Conservation (phyloP, 1,140 invertebrate genomes). For the Drosophila sp. region DNA sequence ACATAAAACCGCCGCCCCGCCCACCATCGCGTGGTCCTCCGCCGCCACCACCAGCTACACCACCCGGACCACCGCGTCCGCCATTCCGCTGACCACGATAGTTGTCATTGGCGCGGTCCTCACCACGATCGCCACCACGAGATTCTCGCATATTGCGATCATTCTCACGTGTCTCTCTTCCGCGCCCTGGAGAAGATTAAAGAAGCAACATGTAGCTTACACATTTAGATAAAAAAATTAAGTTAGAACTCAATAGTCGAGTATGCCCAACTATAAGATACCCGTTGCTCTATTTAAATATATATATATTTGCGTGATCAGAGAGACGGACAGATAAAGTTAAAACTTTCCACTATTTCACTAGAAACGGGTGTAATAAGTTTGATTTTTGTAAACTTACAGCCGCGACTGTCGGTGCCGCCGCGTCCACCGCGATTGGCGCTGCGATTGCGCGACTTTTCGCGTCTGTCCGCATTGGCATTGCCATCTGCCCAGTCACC, state of each 20-base stretch:
- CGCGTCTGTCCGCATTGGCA: constrained; percentile 82
- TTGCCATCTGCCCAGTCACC: constrained; percentile 86
- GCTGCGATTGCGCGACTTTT: constrained; percentile 84
- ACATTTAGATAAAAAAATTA: too few species aligned
- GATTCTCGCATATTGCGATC: constrained; percentile 82
- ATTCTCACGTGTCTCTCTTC: constrained; percentile 83
- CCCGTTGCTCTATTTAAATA: too few species aligned
- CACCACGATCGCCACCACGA: constrained; percentile 86
- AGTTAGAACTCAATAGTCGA: too few species aligned
- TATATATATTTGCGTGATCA: too few species aligned
- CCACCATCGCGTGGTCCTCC: constrained; percentile 84
- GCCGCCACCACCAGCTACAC: constrained; percentile 83
- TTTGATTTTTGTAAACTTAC: constrained; percentile 55
- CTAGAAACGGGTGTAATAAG: constrained; percentile 9
- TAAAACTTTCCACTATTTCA: too few species aligned
- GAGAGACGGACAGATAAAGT: too few species aligned
- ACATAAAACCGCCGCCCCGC: constrained; percentile 86
- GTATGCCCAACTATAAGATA: too few species aligned
- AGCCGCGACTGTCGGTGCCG: constrained; percentile 84
- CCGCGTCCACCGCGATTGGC: constrained; percentile 85
- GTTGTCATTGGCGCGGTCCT: constrained; percentile 76
- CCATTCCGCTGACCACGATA: constrained; percentile 84
- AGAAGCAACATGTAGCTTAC: not conserved
- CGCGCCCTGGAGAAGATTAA: constrained; percentile 65
- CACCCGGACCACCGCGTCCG: constrained; percentile 61